Base-by-base conservation (phyloP, 2,888 invertebrate species). In the Callosobruchus maculatus region DNA sequence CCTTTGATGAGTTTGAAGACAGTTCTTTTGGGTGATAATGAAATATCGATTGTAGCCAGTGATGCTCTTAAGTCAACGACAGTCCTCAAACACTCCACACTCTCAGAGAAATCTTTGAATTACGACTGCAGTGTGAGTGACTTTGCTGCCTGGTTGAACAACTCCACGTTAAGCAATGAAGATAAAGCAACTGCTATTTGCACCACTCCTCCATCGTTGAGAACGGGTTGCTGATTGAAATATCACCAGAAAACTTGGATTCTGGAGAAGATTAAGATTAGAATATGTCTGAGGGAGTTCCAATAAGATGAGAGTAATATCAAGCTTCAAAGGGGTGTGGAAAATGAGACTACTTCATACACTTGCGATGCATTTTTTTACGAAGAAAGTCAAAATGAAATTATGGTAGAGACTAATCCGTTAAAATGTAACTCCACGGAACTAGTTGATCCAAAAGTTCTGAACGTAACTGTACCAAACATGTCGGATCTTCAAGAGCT, bases 191-290 rank as follows among this genome's bases (percentile, higher is more conserved):
- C 91, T 2, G 94, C 94, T 0, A 92, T 94, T 13, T 96, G 96
- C 84, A 93, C 95, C 0, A 95, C 95, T 0, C 96, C 96, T 0
- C 95, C 95, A 0, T 91, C 93, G 71, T 87, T 96, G 95, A 95
- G 87, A 95, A 95, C 72, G 95, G 93, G 0, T 88, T 94, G 0
- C 87, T 95, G 68, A 90, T 93, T 0, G 92, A 95, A 82, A 90
- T 94, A 20, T 90, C 92, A 1, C 89, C 89, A 70, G 91, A 91
- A 78, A 91, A 92, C 78, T 89, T 96, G 0, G 87, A 89, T 67
- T 93, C 90, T 80, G 89, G 89, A 0, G 89, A 91, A 79, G 90
- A 91, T 89, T 77, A 88, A 88, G 80, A 87, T 90, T 5, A 90
- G 91, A 86, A 90, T 93, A 26, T 89, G 89, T 31, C 85, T 93